Base-by-base conservation (phyloP, 2,797 vertebrate species). In the Epinephelus awoara region DNA sequence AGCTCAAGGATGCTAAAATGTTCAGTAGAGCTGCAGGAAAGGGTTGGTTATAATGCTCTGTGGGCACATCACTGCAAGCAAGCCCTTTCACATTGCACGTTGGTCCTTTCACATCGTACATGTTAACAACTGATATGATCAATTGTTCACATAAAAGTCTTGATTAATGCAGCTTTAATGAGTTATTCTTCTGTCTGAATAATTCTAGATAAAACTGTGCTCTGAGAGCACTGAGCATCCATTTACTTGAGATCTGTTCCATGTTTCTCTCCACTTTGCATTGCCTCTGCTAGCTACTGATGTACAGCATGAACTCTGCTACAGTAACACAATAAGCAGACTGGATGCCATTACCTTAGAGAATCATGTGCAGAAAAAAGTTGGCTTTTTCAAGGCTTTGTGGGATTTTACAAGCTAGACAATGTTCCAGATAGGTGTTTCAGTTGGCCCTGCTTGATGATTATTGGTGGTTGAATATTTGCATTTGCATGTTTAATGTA, bases 401-500 rank as follows among this genome's bases (percentile, higher is more conserved):
- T 59, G 23, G 19, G 44, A 29, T 71, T 74, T 62, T 55, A 19
- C 46, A 54, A 19, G 69, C 44, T 17, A 54, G n/a, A 76, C 44
- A 78, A 66, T 67, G 52, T 80, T 62, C 25, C 66, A 72, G 10
- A 58, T 64, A 70, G 78, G 78, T 66, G 68, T 85, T 80, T 67
- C 55, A 65, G 58, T 77, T 79, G n/a, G 59, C 69, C 34, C 67
- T 29, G 63, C 67, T 51, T 56, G 64, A 79, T 79, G 65, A 78
- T 86, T 85, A 83, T 88, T 84, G 51, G 70, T 82, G 66, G 80
- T 79, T 88, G 84, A 89, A 92, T 89, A 89, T 91, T 90, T 84
- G 54, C 82, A 88, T 89, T 85, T 82, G 78, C 81, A 84, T 89
- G 80, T 90, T 90, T 92, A 91, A 93, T 91, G 83, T 67, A 68